Conservation (phyloP, 2,888 invertebrate species). For the Gortyna flavago region DNA sequence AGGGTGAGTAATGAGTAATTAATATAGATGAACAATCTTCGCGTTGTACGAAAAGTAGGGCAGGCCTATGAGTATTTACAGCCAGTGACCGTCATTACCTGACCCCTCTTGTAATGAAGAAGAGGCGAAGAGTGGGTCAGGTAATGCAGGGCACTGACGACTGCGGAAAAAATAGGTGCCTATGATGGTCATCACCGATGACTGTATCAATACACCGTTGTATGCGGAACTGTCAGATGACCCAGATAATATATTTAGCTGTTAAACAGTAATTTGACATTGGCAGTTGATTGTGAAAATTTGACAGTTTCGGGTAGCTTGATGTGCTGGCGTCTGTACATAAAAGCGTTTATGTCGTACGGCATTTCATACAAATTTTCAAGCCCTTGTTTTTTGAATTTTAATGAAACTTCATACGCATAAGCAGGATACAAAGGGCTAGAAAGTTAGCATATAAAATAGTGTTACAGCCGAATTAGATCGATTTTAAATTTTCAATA, state of each 20-base stretch:
- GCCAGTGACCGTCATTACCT: not conserved
- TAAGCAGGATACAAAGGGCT: too few species aligned
- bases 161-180: not conserved
- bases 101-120: not conserved
- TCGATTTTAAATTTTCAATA: too few species aligned
- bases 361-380: too few species aligned
- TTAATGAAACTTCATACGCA: too few species aligned
- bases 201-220: not conserved
- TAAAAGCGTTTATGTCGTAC: too few species aligned
- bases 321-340: too few species aligned
- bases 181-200: not conserved
- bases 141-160: not conserved
- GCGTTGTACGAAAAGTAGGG: conserved; percentile 21
- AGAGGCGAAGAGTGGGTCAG: not conserved
- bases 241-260: not conserved
- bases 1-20: conserved; percentile 27
- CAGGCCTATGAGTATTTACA: not conserved
- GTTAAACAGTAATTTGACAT: too few species aligned
- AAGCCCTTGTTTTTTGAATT: too few species aligned
- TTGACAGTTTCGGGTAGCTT: too few species aligned
- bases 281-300: too few species aligned
- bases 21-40: conserved; percentile 14
- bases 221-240: conserved; percentile 11
- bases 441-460: too few species aligned
- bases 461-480: too few species aligned